Evolutionary conservation across 2,797 vertebrate species (phyloP), one percentile per base, ranked within the genome.

Genomic region (Aplochiton taeniatus): DNA sequence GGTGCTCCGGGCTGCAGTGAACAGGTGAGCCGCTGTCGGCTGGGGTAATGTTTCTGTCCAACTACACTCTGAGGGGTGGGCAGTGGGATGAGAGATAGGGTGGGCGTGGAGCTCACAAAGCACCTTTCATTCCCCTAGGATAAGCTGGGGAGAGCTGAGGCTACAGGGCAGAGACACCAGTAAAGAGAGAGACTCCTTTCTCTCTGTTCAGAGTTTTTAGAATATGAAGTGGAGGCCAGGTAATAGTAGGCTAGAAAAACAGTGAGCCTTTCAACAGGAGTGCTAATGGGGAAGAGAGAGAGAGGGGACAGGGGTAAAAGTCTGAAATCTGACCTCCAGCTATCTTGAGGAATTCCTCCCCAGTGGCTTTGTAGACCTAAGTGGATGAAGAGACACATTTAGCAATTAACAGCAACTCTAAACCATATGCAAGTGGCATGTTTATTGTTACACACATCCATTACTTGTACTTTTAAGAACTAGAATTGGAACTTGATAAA

Each of bases 301-400:
- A 20, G 9, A 45, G 46, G 19, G 9, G 11, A 19, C 11, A 11
- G 43, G 9, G 16, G 9, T 31, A 17, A 62, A 61, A 8, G 48
- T 5, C 2, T 71, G 73, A 84, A 87, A 87, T 88, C 95, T 94
- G 76, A 98, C 97, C 97, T 93, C 97, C 97, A 78, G 96, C 97
- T 12, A 98, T 98, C 91, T 98, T 98, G 65, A 98, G 89, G 81
- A 98, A 98, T 82, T 98, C 96, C 79, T 98, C 96, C 73, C 95
- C 96, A n/a, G 95, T 96, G 55, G 96, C 96, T 87, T 96, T 98
- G 89, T 98, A 98, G 58, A 98, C 96, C 97, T 98, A 83, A 70
- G 69, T 76, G 57, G 46, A 72, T 12, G 70, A 72, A 48, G 54
- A 16, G 54, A 68, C 5, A 10, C 11, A 11, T 61, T 76, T 11